Evolutionary conservation across 1,140 invertebrate genomes (phyloP).

Genomic region (Halesus radiatus): DNA sequence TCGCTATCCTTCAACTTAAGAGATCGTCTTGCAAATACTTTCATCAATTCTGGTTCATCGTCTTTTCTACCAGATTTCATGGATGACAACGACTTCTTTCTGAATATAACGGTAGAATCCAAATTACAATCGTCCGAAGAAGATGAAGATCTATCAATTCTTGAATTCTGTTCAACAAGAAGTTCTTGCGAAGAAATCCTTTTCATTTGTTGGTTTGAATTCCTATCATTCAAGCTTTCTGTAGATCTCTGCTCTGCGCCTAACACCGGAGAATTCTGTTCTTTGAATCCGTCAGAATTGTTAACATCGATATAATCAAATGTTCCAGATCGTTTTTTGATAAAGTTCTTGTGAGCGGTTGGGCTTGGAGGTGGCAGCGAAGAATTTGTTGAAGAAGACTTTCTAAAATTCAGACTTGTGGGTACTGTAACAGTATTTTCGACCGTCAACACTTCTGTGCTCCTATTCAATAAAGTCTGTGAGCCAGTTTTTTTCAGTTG

Average conservation of each 20-base stretch:
- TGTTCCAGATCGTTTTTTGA: constrained; percentile 50
- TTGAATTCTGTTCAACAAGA: constrained; percentile 48
- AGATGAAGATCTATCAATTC: constrained; percentile 53
- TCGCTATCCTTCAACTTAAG: constrained; percentile 81
- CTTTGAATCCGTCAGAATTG: constrained; percentile 43
- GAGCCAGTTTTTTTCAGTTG: constrained; percentile 49
- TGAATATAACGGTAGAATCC: constrained; percentile 69
- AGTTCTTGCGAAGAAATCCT: constrained; percentile 54
- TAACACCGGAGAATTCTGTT: not conserved
- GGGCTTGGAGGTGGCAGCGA: constrained; percentile 52
- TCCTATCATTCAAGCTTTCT: constrained; percentile 23
- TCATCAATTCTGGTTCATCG: constrained; percentile 83
- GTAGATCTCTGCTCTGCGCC: constrained; percentile 28
- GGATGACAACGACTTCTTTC: constrained; percentile 64
- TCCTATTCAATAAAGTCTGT: constrained; percentile 51
- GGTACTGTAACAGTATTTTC: constrained; percentile 42
- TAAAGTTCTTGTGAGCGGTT: constrained; percentile 51
- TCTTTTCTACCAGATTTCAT: constrained; percentile 65
- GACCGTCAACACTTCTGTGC: constrained; percentile 40
- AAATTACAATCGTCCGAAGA: constrained; percentile 58
- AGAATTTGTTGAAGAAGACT: constrained; percentile 39
- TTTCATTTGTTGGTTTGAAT: constrained; percentile 44
- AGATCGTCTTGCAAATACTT: constrained; percentile 83
- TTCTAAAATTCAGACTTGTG: constrained; percentile 45
- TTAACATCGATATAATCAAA: constrained; percentile 46